Evolutionary conservation across 2,888 invertebrate species (phyloP).

Genomic region (Apoda limacodes): DNA sequence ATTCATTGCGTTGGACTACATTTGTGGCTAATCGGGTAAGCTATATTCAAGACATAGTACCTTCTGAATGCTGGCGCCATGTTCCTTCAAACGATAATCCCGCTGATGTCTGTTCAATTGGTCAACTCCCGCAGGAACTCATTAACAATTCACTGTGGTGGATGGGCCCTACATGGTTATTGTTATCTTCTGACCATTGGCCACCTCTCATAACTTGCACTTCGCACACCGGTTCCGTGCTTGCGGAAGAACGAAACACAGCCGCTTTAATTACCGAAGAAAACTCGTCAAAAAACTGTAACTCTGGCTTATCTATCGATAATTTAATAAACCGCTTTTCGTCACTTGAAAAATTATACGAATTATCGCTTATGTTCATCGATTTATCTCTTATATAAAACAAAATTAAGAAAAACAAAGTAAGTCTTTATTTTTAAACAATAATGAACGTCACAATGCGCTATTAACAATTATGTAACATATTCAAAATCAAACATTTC

Average conservation of each 20-base stretch:
- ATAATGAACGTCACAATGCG: background rate
- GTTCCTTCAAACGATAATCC: constrained; percentile 10
- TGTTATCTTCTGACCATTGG: background rate
- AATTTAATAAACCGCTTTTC: background rate
- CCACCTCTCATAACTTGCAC: background rate
- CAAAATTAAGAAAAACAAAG: background rate
- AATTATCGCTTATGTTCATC: background rate
- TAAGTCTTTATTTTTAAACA: background rate
- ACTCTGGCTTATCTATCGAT: background rate
- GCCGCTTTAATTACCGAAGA: background rate
- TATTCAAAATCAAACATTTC: background rate
- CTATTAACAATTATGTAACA: background rate
- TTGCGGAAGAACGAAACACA: background rate
- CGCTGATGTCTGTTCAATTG: constrained; percentile 10
- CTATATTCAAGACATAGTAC: constrained; percentile 10
- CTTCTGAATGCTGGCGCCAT: constrained; percentile 9
- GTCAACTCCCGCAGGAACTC: constrained; percentile 5
- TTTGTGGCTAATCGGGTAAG: constrained; percentile 16
- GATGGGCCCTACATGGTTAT: constrained; percentile 5
- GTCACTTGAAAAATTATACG: background rate
- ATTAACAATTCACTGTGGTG: constrained; percentile 8
- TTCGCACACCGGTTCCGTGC: background rate
- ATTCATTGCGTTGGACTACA: constrained; percentile 14
- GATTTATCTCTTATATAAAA: constrained; percentile 1
- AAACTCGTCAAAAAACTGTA: too few species aligned